A percentile compares a stretch with the other conserved stretches of the same genome.
These are phyloP conservation scores for Tanypteryx hageni DNA, from an alignment of 2,888 invertebrate genomes.

Conservation along the genomic window DNA sequence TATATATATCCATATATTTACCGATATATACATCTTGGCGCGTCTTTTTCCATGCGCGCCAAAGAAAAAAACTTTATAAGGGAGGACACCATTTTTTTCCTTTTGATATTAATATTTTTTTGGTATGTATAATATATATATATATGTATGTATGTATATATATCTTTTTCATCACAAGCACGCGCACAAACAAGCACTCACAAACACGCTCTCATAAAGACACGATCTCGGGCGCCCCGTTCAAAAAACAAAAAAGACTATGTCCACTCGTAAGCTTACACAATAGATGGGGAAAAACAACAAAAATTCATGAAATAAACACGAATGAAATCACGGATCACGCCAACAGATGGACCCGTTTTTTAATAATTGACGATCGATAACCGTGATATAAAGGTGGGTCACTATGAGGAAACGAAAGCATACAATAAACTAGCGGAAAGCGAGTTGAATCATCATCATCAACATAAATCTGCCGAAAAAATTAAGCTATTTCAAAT, in stretches of 20 bases:
- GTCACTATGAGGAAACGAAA: background rate
- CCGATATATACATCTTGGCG: background rate
- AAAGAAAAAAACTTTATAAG: background rate
- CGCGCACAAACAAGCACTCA: background rate
- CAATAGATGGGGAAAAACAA: background rate
- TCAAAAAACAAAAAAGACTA: constrained; percentile 1
- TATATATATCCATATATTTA: background rate
- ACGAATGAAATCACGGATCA: background rate
- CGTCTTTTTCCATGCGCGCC: background rate
- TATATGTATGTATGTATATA: constrained; percentile 10
- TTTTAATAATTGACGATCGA: background rate
- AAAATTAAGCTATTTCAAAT: background rate
- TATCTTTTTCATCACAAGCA: background rate
- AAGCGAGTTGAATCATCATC: background rate
- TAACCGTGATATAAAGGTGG: background rate
- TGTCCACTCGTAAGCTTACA: background rate
- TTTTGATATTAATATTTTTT: constrained; percentile 27
- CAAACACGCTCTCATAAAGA: background rate
- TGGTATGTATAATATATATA: background rate
- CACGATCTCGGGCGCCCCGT: background rate
- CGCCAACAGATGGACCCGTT: constrained; percentile 24
- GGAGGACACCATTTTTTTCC: constrained; percentile 26
- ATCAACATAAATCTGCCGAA: background rate
- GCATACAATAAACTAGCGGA: background rate
- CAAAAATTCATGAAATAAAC: background rate